Evolutionary conservation across 2,797 vertebrate species (phyloP).

Genomic region (Arnoldichthys spilopterus): DNA sequence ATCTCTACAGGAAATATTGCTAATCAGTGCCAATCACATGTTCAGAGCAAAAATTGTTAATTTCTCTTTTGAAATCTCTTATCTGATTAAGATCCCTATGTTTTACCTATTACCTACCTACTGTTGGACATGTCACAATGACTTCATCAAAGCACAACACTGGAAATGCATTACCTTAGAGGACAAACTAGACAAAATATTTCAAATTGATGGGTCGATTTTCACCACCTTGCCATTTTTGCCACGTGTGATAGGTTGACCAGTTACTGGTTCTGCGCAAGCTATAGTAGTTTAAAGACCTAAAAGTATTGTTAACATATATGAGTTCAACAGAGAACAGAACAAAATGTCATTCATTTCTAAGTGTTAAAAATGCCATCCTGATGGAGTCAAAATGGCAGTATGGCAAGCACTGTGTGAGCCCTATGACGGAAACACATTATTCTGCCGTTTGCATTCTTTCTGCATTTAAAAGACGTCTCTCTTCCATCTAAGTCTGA

Average conservation of each 20-base stretch:
- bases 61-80: too few species aligned
- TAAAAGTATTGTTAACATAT: slow-evolving; percentile 6
- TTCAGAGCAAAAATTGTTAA: too few species aligned
- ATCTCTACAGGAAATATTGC: too few species aligned
- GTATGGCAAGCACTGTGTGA: slow-evolving; percentile 23
- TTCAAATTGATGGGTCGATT: neutral
- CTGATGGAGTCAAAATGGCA: slow-evolving; percentile 52
- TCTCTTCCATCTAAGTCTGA: slow-evolving; percentile 5
- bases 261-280: neutral
- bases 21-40: too few species aligned
- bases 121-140: too few species aligned
- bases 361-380: slow-evolving; percentile 54
- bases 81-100: too few species aligned
- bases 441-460: slow-evolving; percentile 23
- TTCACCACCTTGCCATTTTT: neutral
- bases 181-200: neutral
- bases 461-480: slow-evolving; percentile 45
- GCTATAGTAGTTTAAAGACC: neutral
- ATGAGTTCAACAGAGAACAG: slow-evolving; percentile 4
- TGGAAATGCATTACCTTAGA: too few species aligned
- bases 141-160: too few species aligned
- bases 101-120: too few species aligned
- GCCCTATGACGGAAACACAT: slow-evolving; percentile 14
- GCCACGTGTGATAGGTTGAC: neutral
- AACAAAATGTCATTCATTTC: slow-evolving; percentile 49